phyloP scores from a whole-genome alignment of 2,888 invertebrate genomes.

The Drosophila buzzatii region DNA sequence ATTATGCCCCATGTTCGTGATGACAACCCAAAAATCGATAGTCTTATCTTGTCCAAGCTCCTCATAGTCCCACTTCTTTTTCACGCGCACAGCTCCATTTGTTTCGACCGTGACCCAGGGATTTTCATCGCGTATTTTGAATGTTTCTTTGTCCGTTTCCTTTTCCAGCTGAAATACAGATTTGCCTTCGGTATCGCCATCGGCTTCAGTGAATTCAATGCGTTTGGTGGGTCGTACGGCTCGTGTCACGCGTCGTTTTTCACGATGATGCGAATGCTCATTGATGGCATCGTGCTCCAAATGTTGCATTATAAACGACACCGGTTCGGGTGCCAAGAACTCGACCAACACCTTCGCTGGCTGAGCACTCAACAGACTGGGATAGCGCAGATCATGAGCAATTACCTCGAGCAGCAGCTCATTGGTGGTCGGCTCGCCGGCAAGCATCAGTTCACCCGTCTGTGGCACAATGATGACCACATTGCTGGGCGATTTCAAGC shows the following conservation, averaged over 20 bases:
- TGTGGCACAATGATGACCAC: conserved; percentile 96
- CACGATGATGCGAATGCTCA: conserved; percentile 87
- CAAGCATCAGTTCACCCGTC: conserved; percentile 94
- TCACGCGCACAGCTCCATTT: conserved; percentile 96
- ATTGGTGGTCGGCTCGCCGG: conserved; percentile 89
- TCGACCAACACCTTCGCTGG: conserved; percentile 92
- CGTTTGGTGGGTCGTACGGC: conserved; percentile 97
- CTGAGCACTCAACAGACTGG: conserved; percentile 89
- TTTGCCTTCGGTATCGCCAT: conserved; percentile 94
- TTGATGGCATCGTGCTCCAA: conserved; percentile 85
- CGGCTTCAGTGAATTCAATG: conserved; percentile 95
- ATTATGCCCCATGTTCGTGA: conserved; percentile 95
- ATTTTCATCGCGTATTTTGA: conserved; percentile 96
- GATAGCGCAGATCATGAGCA: conserved; percentile 93
- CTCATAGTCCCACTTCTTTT: conserved; percentile 99
- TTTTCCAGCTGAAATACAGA: conserved; percentile 96
- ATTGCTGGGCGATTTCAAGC: conserved; percentile 92
- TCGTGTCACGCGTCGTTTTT: conserved; percentile 92
- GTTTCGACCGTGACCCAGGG: conserved; percentile 97
- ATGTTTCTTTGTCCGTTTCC: conserved; percentile 96
- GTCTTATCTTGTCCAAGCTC: conserved; percentile 97
- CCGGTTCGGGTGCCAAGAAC: conserved; percentile 88
- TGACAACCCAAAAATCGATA: conserved; percentile 98
- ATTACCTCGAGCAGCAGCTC: conserved; percentile 91
- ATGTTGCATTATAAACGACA: conserved; percentile 87